These are phyloP conservation scores for Dorcus hopei DNA, from an alignment of 2,888 invertebrate genomes.

Conservation along the genomic window DNA sequence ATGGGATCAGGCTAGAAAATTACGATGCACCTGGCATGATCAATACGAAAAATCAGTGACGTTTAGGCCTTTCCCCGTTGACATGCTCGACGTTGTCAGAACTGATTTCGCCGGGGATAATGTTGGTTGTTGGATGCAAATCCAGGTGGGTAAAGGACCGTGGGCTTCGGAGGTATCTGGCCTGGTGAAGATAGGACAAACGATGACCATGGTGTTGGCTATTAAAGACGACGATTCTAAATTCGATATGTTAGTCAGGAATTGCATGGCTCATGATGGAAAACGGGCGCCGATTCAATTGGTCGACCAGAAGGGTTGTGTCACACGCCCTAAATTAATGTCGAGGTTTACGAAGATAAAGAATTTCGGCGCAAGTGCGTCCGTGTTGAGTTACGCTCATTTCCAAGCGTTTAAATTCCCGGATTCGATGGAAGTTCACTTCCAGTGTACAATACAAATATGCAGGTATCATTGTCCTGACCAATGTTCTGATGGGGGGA, in stretches of 20 bases:
- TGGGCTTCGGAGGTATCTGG: constrained; percentile 96
- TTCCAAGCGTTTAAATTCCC: constrained; percentile 96
- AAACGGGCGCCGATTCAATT: constrained; percentile 90
- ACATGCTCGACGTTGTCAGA: constrained; percentile 91
- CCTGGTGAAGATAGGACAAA: constrained; percentile 90
- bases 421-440: constrained; percentile 94
- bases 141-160: constrained; percentile 91
- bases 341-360: constrained; percentile 92
- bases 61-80: constrained; percentile 91
- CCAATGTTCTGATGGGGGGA: constrained; percentile 69
- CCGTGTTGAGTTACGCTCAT: constrained; percentile 86
- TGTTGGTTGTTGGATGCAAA: constrained; percentile 97
- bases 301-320: constrained; percentile 90
- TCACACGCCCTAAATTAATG: constrained; percentile 89
- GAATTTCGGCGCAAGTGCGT: constrained; percentile 91
- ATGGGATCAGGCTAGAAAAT: constrained; percentile 91
- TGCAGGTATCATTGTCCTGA: constrained; percentile 91
- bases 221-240: constrained; percentile 94
- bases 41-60: constrained; percentile 94
- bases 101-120: constrained; percentile 95
- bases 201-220: constrained; percentile 95
- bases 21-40: constrained; percentile 93
- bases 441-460: constrained; percentile 93
- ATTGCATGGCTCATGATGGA: constrained; percentile 93
- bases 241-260: constrained; percentile 92